Conservation (phyloP, 2,888 invertebrate species). For the Yponomeuta cagnagella region DNA sequence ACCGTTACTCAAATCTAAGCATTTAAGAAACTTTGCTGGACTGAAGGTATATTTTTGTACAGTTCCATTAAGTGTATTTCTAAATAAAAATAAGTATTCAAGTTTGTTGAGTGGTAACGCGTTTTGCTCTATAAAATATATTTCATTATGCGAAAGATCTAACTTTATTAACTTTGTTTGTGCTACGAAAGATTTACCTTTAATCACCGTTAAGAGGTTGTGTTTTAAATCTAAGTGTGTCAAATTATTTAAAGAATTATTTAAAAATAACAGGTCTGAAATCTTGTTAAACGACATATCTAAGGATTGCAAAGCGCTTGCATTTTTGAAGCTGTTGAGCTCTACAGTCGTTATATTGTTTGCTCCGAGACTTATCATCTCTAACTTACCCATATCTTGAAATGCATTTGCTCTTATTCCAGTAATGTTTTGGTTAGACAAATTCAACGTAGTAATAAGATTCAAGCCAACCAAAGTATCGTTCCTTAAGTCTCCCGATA, state of each 20-base stretch:
- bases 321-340: slow-evolving; percentile 36
- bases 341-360: slow-evolving; percentile 43
- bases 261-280: slow-evolving; percentile 38
- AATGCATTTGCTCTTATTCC: slow-evolving; percentile 41
- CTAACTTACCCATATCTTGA: slow-evolving; percentile 31
- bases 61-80: slow-evolving; percentile 40
- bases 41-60: slow-evolving; percentile 43
- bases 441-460: slow-evolving; percentile 36
- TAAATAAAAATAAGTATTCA: slow-evolving; percentile 44
- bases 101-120: slow-evolving; percentile 48
- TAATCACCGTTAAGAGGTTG: slow-evolving; percentile 39
- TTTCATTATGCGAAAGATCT: slow-evolving; percentile 51
- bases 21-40: slow-evolving; percentile 47
- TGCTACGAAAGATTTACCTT: slow-evolving; percentile 33
- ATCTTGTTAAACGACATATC: slow-evolving; percentile 52
- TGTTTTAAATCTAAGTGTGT: slow-evolving; percentile 43
- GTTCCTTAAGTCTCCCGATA: slow-evolving; percentile 38
- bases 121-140: slow-evolving; percentile 38
- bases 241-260: slow-evolving; percentile 35
- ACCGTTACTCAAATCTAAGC: slow-evolving; percentile 47
- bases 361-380: slow-evolving; percentile 43
- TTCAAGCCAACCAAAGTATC: slow-evolving; percentile 46
- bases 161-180: slow-evolving; percentile 40
- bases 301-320: slow-evolving; percentile 31
- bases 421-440: slow-evolving; percentile 42